A percentile compares a stretch with the other conserved stretches of the same genome.
phyloP scores from a whole-genome alignment of 2,888 invertebrate genomes.

The Smittia aterrima region DNA sequence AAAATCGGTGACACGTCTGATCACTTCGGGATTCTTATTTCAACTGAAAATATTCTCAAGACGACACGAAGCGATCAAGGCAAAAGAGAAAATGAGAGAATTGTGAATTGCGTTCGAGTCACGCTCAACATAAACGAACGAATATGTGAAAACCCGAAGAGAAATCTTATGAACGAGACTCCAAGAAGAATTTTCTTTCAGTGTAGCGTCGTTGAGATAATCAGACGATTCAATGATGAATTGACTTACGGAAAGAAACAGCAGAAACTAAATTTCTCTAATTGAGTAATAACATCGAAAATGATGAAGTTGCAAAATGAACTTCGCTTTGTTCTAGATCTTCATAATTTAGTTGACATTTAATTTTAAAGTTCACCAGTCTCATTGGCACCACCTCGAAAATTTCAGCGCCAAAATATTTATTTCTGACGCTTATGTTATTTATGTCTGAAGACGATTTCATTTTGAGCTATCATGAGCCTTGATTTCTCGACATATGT shows the following conservation, averaged over 20 bases:
- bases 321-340: background rate
- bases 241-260: background rate
- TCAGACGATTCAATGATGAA: background rate
- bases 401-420: too few relatives aligned
- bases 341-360: background rate
- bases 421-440: too few relatives aligned
- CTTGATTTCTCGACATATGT: too few relatives aligned
- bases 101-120: background rate
- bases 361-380: background rate
- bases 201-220: background rate
- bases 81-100: slow-evolving; percentile 13
- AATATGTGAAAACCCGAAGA: background rate
- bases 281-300: background rate
- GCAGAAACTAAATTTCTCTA: background rate
- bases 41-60: background rate
- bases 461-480: too few relatives aligned
- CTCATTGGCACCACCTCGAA: background rate
- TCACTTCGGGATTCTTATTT: background rate
- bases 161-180: background rate
- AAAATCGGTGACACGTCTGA: background rate
- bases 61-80: background rate
- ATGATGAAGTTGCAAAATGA: background rate
- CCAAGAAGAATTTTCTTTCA: background rate
- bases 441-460: too few relatives aligned
- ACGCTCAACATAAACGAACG: background rate